These are phyloP conservation scores for Acanthococcus lagerstroemiae DNA, from an alignment of 2,888 invertebrate genomes.

Conservation along the genomic window DNA sequence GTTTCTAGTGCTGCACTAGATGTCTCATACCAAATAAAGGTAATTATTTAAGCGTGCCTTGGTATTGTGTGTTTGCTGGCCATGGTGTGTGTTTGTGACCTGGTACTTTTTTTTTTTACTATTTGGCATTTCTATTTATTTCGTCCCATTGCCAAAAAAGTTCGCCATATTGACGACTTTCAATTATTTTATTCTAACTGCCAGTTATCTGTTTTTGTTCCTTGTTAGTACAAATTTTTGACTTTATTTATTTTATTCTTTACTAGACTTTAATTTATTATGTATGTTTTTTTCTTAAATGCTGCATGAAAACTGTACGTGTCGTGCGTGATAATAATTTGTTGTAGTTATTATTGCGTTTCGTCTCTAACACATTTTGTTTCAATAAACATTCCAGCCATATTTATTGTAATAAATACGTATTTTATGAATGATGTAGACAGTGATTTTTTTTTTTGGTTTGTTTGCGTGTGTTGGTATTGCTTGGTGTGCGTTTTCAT, in stretches of 20 bases:
- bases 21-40: not conserved
- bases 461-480: not conserved
- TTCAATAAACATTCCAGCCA: slow-evolving; percentile 10
- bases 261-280: not conserved
- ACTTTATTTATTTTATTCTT: slow-evolving; percentile 9
- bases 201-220: slow-evolving; percentile 19
- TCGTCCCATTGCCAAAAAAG: not conserved
- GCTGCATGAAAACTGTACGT: slow-evolving; percentile 2
- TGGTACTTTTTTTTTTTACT: not conserved
- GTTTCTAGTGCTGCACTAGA: not conserved
- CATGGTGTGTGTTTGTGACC: slow-evolving; percentile 2
- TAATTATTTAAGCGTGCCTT: not conserved
- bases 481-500: not conserved
- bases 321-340: slow-evolving; percentile 9
- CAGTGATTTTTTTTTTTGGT: slow-evolving; percentile 10
- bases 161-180: not conserved
- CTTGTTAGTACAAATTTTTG: slow-evolving; percentile 23
- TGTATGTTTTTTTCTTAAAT: not conserved
- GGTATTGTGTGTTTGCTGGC: not conserved
- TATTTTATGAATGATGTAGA: not conserved
- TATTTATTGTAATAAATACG: slow-evolving; percentile 15
- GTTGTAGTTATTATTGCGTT: not conserved
- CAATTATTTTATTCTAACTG: slow-evolving; percentile 5
- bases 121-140: slow-evolving; percentile 5
- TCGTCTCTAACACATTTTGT: not conserved